A percentile compares a stretch with the other conserved stretches of the same genome.
phyloP scores from a whole-genome alignment of 2,888 invertebrate species.

The Epiblema foenella region DNA sequence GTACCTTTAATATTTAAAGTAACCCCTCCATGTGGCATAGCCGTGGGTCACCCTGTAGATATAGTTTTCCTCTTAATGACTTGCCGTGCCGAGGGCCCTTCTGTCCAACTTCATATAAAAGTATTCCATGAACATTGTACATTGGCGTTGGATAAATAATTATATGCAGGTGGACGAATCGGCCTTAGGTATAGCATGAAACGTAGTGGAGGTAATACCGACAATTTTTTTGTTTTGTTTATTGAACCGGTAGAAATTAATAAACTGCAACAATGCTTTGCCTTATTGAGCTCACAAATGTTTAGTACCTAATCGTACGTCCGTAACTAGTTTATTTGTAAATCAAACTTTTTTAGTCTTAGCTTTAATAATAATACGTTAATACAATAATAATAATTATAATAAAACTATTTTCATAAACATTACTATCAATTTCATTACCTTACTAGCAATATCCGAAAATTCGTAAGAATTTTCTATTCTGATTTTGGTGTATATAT shows the following conservation, averaged over 20 bases:
- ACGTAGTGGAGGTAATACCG: not conserved
- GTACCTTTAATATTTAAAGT: too few relatives aligned
- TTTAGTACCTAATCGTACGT: not conserved
- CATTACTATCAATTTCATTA: slow-evolving; percentile 14
- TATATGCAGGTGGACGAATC: not conserved
- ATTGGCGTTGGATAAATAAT: not conserved
- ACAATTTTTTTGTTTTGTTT: not conserved
- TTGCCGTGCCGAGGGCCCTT: not conserved
- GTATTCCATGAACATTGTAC: not conserved
- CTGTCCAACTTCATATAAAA: not conserved
- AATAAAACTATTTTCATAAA: slow-evolving; percentile 40
- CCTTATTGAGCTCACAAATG: slow-evolving; percentile 9
- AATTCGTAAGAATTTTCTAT: not conserved
- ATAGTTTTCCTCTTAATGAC: not conserved
- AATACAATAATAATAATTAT: slow-evolving; percentile 35
- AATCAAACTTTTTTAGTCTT: slow-evolving; percentile 22
- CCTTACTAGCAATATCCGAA: not conserved
- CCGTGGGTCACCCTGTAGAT: too few relatives aligned
- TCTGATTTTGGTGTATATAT: too few relatives aligned
- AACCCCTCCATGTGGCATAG: too few relatives aligned
- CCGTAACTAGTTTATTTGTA: slow-evolving; percentile 11
- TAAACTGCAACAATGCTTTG: slow-evolving; percentile 18
- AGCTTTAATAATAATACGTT: slow-evolving; percentile 36
- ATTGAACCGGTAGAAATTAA: not conserved
- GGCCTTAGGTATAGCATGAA: not conserved